phyloP scores from a whole-genome alignment of 1,140 invertebrate species.

The Lepidurus arcticus region DNA sequence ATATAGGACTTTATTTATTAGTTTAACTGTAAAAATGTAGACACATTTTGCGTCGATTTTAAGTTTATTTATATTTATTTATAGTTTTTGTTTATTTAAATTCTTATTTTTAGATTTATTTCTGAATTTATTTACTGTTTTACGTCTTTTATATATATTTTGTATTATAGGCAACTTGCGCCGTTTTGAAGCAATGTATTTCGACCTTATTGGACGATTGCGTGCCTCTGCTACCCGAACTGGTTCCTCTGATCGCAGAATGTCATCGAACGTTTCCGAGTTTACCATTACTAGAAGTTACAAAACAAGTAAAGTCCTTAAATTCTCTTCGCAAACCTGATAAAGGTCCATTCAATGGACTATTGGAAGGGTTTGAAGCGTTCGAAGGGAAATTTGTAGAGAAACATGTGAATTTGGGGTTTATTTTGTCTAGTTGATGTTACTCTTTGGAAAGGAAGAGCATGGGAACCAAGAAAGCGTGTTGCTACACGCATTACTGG shows the following conservation, averaged over 20 bases:
- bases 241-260: constrained; percentile 60
- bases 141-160: constrained; percentile 29
- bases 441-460: constrained; percentile 39
- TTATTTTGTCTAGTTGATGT: constrained; percentile 36
- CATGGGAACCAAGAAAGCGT: background rate
- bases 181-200: constrained; percentile 61
- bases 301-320: constrained; percentile 56
- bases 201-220: constrained; percentile 60
- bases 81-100: background rate
- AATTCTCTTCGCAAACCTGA: background rate
- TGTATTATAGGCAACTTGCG: constrained; percentile 58
- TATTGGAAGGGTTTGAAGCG: too few species aligned
- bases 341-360: background rate
- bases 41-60: too few species aligned
- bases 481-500: constrained; percentile 28
- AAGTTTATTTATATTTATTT: too few species aligned
- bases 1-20: too few species aligned
- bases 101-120: background rate
- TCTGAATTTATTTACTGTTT: background rate
- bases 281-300: constrained; percentile 60
- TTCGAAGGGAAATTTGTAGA: too few species aligned
- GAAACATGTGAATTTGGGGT: background rate
- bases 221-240: constrained; percentile 55
- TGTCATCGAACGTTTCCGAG: constrained; percentile 65
- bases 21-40: too few species aligned